A percentile compares a stretch with the other conserved stretches of the same genome.
phyloP scores from a whole-genome alignment of 2,113 vertebrate species.

The Xenus cinereus region DNA sequence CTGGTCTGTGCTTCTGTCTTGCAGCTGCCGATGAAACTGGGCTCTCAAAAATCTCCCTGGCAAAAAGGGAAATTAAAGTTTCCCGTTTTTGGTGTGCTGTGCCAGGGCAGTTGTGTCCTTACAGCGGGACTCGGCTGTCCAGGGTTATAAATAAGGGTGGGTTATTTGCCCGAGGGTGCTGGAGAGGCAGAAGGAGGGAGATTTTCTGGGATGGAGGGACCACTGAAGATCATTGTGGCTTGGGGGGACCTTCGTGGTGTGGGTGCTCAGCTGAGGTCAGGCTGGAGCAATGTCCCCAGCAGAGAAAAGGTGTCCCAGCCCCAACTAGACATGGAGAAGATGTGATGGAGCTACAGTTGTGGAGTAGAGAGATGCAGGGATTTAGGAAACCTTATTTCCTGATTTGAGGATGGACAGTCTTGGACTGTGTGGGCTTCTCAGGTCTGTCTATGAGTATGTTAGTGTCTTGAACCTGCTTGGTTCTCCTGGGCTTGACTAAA shows the following conservation, averaged over 20 bases:
- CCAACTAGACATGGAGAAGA: too few species aligned
- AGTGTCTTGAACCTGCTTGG: not conserved
- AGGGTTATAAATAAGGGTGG: not conserved
- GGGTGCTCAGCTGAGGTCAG: too few species aligned
- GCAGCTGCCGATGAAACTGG: not conserved
- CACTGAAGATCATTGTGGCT: fast-evolving
- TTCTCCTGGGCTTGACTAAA: not conserved
- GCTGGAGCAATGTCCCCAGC: not conserved
- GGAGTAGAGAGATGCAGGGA: not conserved
- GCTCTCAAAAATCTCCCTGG: not conserved
- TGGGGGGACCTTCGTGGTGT: fast-evolving
- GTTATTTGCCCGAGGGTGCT: not conserved
- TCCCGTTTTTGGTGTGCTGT: fast-evolving
- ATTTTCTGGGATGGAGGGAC: not conserved
- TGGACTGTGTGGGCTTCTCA: not conserved
- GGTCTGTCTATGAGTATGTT: not conserved
- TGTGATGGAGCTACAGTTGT: not conserved
- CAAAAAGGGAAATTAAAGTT: not conserved
- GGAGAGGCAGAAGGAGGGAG: not conserved
- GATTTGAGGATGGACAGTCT: not conserved
- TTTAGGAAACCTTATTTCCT: not conserved
- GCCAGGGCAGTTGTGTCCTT: not conserved
- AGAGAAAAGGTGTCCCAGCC: not conserved
- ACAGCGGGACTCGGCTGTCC: fast-evolving
- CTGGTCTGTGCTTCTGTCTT: not conserved